Conservation (phyloP, 35 echinoderm and acorn worm species). For the Apostichopus japonicus region DNA sequence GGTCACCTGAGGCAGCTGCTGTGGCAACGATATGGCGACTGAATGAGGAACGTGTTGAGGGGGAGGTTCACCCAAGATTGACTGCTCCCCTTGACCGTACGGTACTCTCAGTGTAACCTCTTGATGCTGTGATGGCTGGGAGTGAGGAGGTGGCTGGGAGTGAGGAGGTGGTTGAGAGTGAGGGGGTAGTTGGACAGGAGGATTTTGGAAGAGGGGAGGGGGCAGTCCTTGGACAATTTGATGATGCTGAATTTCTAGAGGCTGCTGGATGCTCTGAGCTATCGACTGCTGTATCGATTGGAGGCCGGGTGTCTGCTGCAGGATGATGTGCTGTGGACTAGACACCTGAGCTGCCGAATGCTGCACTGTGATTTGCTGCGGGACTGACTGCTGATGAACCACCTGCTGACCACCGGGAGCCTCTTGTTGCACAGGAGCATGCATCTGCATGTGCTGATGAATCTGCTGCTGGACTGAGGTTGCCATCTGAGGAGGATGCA, state of each 20-base stretch:
- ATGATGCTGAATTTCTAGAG: constrained; percentile 18
- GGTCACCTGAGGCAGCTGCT: not conserved
- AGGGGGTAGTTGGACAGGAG: constrained; percentile 3
- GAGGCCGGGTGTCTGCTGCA: constrained; percentile 8
- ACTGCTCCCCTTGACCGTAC: not conserved
- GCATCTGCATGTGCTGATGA: not conserved
- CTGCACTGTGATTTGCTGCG: not conserved
- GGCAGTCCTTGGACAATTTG: not conserved
- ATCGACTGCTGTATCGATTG: not conserved
- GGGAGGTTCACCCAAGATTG: not conserved
- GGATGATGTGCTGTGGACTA: not conserved
- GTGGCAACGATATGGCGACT: not conserved
- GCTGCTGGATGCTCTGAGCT: not conserved
- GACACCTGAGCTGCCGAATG: not conserved
- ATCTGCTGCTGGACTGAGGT: constrained; percentile 11
- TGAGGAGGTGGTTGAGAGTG: not conserved
- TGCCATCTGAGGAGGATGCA: constrained; percentile 1
- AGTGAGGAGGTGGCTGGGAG: constrained; percentile 21
- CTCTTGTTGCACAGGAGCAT: not conserved
- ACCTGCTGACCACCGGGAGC: not conserved
- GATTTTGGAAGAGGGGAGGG: not conserved
- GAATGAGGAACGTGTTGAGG: constrained; percentile 17
- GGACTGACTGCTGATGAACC: not conserved
- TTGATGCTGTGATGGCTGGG: not conserved
- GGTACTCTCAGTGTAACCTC: constrained; percentile 17